Evolutionary conservation across 2,797 vertebrate species (phyloP).

Genomic region (Chaenodraco wilsoni): DNA sequence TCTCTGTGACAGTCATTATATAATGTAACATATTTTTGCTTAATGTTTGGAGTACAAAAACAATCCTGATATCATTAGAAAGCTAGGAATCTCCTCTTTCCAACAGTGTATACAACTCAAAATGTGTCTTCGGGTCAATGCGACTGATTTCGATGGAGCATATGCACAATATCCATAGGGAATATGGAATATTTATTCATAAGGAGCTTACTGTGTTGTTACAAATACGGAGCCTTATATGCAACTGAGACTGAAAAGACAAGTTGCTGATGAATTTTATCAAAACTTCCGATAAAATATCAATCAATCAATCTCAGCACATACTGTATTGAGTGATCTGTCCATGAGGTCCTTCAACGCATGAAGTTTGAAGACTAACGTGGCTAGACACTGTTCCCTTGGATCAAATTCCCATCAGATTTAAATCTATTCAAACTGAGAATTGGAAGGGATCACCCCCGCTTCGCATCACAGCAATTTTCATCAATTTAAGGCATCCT

Average conservation of each 20-base stretch:
- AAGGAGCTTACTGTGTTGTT: neutral
- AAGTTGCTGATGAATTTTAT: neutral
- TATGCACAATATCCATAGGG: too few relatives aligned
- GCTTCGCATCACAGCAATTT: slow-evolving; percentile 35
- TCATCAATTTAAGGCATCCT: slow-evolving; percentile 47
- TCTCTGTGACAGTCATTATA: too few relatives aligned
- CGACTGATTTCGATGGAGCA: too few relatives aligned
- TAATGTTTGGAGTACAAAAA: too few relatives aligned
- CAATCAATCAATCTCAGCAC: neutral
- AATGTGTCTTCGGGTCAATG: too few relatives aligned
- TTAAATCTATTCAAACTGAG: slow-evolving; percentile 38
- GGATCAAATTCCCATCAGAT: slow-evolving; percentile 39
- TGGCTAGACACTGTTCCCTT: slow-evolving; percentile 12
- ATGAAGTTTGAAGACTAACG: neutral
- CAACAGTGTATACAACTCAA: too few relatives aligned
- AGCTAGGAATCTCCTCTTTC: too few relatives aligned
- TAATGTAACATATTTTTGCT: too few relatives aligned
- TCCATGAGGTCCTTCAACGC: neutral
- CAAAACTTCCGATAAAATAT: neutral
- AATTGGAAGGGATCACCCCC: slow-evolving; percentile 20
- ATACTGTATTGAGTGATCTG: neutral
- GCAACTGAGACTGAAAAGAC: neutral
- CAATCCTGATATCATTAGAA: too few relatives aligned
- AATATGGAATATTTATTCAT: too few relatives aligned
- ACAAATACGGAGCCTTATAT: neutral